phyloP scores from a whole-genome alignment of 64 coral and sea anemone species.

The Stichodactyla mertensii region DNA sequence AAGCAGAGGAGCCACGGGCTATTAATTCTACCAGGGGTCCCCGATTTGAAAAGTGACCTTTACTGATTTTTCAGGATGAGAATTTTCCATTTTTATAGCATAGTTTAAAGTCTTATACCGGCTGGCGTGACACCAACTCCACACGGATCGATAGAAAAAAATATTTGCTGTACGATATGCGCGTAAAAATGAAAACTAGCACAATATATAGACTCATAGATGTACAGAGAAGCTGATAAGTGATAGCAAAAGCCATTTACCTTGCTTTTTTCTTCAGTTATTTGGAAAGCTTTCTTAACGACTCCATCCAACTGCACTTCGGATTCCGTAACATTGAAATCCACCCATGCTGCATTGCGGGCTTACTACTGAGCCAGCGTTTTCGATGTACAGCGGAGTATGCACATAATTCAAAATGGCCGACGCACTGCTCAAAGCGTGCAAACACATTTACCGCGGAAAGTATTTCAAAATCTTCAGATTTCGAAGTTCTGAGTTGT shows the following conservation, averaged over 20 bases:
- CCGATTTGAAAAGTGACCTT: too few species aligned
- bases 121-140: too few species aligned
- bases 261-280: neutral
- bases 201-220: neutral
- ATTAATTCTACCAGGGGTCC: too few species aligned
- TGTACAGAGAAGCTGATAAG: neutral
- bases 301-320: neutral
- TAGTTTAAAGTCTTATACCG: too few species aligned
- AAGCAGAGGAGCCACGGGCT: too few species aligned
- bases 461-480: neutral
- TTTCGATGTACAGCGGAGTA: neutral
- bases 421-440: neutral
- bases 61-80: too few species aligned
- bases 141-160: too few species aligned
- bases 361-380: neutral
- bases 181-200: neutral
- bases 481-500: neutral
- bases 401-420: neutral
- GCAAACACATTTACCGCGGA: neutral
- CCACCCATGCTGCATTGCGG: neutral
- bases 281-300: neutral
- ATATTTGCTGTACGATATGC: neutral
- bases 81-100: too few species aligned
- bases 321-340: neutral
- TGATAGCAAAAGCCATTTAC: neutral